These are phyloP conservation scores for Microctenopoma lineatum DNA, from an alignment of 2,797 vertebrate species.

Conservation along the genomic window DNA sequence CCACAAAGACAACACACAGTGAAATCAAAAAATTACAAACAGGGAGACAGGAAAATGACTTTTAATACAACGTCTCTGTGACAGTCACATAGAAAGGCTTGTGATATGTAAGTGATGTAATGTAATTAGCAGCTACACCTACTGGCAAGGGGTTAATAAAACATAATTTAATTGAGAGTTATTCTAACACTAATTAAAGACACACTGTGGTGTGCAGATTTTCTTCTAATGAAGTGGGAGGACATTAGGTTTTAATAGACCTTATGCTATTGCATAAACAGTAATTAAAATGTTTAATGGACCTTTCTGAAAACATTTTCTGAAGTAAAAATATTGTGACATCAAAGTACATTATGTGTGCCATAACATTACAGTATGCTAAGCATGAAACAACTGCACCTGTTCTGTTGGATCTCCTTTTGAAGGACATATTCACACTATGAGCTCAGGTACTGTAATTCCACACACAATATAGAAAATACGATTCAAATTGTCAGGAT, in stretches of 20 bases:
- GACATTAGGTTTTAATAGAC: background rate
- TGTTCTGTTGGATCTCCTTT: background rate
- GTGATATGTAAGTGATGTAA: conserved; percentile 55
- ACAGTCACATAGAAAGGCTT: conserved; percentile 80
- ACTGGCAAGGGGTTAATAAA: conserved; percentile 27
- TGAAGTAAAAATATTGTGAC: background rate
- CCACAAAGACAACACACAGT: conserved; percentile 85
- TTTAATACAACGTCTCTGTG: conserved; percentile 81
- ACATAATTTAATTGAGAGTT: conserved; percentile 7
- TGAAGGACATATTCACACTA: conserved; percentile 41
- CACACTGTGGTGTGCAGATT: conserved; percentile 14
- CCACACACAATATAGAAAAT: conserved; percentile 56
- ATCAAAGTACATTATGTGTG: conserved; percentile 6
- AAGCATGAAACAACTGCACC: conserved; percentile 18
- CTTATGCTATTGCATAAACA: conserved; percentile 19
- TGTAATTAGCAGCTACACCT: conserved; percentile 39
- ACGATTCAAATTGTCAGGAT: conserved; percentile 58
- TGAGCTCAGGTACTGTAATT: conserved; percentile 45
- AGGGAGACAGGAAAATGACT: conserved; percentile 85
- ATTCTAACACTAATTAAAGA: conserved; percentile 15
- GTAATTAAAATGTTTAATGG: conserved; percentile 17
- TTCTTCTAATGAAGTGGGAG: conserved; percentile 3
- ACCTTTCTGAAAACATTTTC: background rate
- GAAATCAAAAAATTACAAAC: conserved; percentile 83
- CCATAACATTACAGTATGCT: conserved; percentile 1